Base-by-base conservation (phyloP, 2,797 vertebrate species). In the Bufotes viridis region DNA sequence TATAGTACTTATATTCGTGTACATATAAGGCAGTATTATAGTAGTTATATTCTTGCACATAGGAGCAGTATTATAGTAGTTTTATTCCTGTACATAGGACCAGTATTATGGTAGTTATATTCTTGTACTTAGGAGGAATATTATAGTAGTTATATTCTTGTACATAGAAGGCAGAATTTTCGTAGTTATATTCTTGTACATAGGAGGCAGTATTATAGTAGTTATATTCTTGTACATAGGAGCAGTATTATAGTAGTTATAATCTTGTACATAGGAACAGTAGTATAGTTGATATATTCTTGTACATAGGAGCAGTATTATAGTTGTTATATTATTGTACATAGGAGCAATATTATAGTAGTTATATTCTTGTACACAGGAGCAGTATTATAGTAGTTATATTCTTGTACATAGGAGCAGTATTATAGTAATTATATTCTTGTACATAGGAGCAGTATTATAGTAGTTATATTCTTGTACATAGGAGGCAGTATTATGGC, bases 361-460 rank as follows among this genome's bases (percentile, higher is more conserved):
- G 67, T 70, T 70, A 34, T 72, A 72, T 42, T 42, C 42, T 42
- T 42, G 42, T 42, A 5, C 34, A 42, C 4, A 42, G 34, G 65
- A 17, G 67, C 26, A 70, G 65, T 70, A 70, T 70, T 70, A 70
- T 70, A 70, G 67, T 29, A 67, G 63, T 67, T 67, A 67, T 67
- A 67, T 67, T 67, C 63, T 67, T 67, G 63, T 67, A 67, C n/a
- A 67, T 67, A 67, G 63, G n/a, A 67, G 65, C 65, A 26, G 65
- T 69, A 69, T 69, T 69, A 69, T 69, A 69, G 65, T 69, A 69
- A 24, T 69, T 69, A 69, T 69, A 69, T 69, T 69, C 65, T 69
- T 69, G 65, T 69, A 69, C 6, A 69, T 69, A 69, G 24, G 69
- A 10, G 69, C 14, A 72, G 69, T 72, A 72, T 72, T 72, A 72